Percentiles rank a stretch among this genome's conserved stretches.
phyloP scores from a whole-genome alignment of 2,888 invertebrate genomes.

The Caenorhabditis wallacei region DNA sequence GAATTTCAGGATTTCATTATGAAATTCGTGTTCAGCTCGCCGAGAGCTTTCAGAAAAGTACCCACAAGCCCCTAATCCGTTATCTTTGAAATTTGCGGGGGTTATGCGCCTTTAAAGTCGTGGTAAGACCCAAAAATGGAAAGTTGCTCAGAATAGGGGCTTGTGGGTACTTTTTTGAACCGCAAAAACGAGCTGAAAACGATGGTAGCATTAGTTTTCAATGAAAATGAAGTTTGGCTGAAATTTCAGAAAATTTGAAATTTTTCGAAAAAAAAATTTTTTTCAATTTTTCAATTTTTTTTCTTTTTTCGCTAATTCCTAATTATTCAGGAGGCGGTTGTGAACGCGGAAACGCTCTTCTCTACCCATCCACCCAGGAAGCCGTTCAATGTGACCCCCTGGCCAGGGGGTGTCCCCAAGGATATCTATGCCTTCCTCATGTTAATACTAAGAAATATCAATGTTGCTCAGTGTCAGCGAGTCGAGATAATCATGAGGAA shows the following conservation, averaged over 20 bases:
- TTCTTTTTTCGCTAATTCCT: not conserved
- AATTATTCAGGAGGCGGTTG: conserved; percentile 65
- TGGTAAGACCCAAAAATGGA: not conserved
- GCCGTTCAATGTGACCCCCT: conserved; percentile 72
- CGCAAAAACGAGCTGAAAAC: not conserved
- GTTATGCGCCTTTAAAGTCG: not conserved
- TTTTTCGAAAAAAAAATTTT: not conserved
- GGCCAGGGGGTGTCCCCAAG: conserved; percentile 66
- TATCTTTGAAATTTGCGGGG: not conserved
- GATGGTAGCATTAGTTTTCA: not conserved
- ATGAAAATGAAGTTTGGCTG: not conserved
- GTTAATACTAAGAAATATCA: conserved; percentile 66
- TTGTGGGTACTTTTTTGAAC: not conserved
- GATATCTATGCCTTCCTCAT: conserved; percentile 68
- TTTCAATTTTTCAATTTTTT: not conserved
- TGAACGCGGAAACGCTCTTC: conserved; percentile 68
- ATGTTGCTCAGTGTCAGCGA: conserved; percentile 69
- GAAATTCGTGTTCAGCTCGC: not conserved
- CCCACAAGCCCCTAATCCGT: not conserved
- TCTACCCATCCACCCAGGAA: conserved; percentile 71
- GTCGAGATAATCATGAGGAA: conserved; percentile 47
- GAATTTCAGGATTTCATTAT: too few relatives aligned
- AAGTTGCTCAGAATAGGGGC: not conserved
- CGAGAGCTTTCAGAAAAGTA: conserved; percentile 15
- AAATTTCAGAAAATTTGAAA: too few relatives aligned